phyloP scores from a whole-genome alignment of 2,113 vertebrate species.

The Mirounga angustirostris region DNA sequence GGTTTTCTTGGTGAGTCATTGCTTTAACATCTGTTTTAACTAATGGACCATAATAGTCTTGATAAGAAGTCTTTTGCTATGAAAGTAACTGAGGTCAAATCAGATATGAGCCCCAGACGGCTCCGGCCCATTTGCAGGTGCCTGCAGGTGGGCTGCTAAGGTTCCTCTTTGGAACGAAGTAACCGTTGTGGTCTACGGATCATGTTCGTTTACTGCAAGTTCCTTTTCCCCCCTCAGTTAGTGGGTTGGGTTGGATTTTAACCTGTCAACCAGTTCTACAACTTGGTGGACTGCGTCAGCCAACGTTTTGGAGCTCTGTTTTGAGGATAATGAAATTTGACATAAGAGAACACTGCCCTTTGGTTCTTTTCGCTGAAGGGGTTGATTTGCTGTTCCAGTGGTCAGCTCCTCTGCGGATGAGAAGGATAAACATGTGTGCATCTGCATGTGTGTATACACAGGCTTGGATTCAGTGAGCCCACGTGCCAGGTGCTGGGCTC shows the following conservation, averaged over 20 bases:
- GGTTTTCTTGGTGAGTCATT: not conserved
- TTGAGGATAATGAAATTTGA: not conserved
- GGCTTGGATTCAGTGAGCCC: not conserved
- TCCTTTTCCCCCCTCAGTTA: not conserved
- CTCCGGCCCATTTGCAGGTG: not conserved
- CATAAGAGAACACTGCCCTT: not conserved
- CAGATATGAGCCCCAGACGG: not conserved
- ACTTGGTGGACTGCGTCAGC: not conserved
- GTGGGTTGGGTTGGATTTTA: not conserved
- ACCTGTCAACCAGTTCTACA: not conserved
- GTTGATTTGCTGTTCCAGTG: not conserved
- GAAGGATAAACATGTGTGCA: not conserved
- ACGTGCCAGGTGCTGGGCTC: not conserved
- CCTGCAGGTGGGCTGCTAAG: not conserved
- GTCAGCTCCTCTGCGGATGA: not conserved
- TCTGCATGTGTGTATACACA: rapidly evolving
- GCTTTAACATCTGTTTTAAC: not conserved
- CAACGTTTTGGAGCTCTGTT: not conserved
- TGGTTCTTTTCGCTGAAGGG: not conserved
- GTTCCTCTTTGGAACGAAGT: not conserved
- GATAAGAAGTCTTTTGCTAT: not conserved
- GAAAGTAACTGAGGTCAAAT: not conserved
- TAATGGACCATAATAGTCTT: not conserved
- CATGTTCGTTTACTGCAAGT: not conserved
- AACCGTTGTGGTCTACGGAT: not conserved